Evolutionary conservation across 2,797 vertebrate species (phyloP), one percentile per base, ranked within the genome.

Genomic region (Pseudocheirus occidentalis): DNA sequence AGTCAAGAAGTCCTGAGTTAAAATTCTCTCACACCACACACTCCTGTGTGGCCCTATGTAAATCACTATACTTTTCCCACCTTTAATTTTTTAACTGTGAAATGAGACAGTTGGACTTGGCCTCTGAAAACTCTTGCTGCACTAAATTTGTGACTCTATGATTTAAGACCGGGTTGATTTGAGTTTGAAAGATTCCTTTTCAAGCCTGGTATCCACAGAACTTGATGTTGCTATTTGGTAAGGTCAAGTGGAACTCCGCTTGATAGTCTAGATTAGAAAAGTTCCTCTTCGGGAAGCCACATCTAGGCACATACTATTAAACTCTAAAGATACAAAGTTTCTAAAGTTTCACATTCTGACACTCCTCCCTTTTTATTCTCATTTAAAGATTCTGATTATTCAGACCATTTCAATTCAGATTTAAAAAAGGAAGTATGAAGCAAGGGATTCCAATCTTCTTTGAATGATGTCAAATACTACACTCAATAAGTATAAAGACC

Each of bases 401-500:
- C n/a, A 40, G n/a, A 81, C 18, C 0, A 81, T 46, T 24, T 81
- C 66, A 46, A 3, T 81, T 81, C 18, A 81, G 21, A 46, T 81
- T 53, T n/a, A n/a, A n/a, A 53, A 53, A 66, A 66, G n/a, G 6
- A 81, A 40, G 4, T 81, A 40, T 10, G 28, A 95, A 27, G 12
- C 3, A 2, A 66, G 21, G 18, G 5, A 59, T 11, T 14, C 28
- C 0, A 55, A 50, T 5, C 10, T 56, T 29, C 34, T 54, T 55
- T 54, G 54, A 34, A 55, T 21, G 29, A 90, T 31, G 34, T 90
- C 18, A 53, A 13, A 0, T 53, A 0, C 1, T 0, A 21, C 1
- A 0, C 7, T 14, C 24, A 62, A 46, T 34, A 54, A 0, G 2
- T 0, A 2, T 0, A 34, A 11, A 56, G 52, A 0, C 18, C 5